These are phyloP conservation scores for Gasterosteus nipponicus DNA, from an alignment of 2,113 vertebrate species.

Conservation along the genomic window DNA sequence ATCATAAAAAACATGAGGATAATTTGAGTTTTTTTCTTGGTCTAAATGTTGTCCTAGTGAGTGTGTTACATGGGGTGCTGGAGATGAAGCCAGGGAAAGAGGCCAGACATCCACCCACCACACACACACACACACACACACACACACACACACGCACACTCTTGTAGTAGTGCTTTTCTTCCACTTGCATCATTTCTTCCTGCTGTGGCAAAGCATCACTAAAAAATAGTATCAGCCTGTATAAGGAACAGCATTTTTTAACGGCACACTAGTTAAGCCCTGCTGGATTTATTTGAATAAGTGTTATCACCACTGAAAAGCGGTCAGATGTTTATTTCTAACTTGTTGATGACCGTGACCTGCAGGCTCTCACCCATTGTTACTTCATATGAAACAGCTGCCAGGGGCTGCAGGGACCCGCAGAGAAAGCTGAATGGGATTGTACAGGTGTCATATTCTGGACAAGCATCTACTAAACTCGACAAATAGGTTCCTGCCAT, in stretches of 20 bases:
- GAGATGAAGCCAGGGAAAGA: constrained; percentile 66
- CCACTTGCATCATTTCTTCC: constrained; percentile 68
- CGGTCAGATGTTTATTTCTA: constrained; percentile 50
- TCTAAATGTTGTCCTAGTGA: constrained; percentile 52
- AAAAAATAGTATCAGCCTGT: constrained; percentile 35
- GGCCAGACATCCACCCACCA: constrained; percentile 71
- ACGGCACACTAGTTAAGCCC: constrained; percentile 3
- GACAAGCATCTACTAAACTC: constrained; percentile 19
- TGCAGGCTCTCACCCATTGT: constrained; percentile 68
- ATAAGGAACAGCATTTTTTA: constrained; percentile 23
- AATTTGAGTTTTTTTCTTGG: constrained; percentile 53
- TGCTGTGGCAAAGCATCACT: constrained; percentile 56
- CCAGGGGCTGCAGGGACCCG: constrained; percentile 48
- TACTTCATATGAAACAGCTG: constrained; percentile 63
- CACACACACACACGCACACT: not conserved
- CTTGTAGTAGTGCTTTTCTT: constrained; percentile 66
- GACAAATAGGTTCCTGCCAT: constrained; percentile 10
- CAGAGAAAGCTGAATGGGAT: constrained; percentile 46
- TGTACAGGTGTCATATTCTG: constrained; percentile 63
- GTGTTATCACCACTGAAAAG: not conserved
- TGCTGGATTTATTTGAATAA: constrained; percentile 20
- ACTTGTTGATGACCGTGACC: constrained; percentile 60
- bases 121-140: constrained; percentile 17
- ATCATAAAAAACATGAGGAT: constrained; percentile 48
- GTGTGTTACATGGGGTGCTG: constrained; percentile 55